Evolutionary conservation across 2,888 invertebrate genomes (phyloP), one percentile per base, ranked within the genome.

Genomic region (Nasonia oneida): DNA sequence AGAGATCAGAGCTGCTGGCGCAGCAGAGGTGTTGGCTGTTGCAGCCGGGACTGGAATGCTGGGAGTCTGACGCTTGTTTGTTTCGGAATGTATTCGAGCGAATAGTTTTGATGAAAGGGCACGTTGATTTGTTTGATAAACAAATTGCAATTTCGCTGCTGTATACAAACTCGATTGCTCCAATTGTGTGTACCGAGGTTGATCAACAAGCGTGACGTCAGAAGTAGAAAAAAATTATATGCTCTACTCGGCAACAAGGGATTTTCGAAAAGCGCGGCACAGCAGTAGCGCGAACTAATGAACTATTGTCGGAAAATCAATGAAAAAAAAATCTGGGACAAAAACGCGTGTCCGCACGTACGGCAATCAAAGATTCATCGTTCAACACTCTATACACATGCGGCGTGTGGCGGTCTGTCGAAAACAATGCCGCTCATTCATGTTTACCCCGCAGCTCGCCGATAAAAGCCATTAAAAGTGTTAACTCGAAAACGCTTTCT

Each of bases 1-100:
- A 57, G 53, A 29, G 76, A 57, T 33, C 33, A n/a, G 12, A 15
- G 15, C 1, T 53, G 57, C 37, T 3, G 53, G 5, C 29, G 29
- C 29, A 29, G 29, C 29, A 10, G 37, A 37, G 61, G 53, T 23
- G 14, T n/a, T 42, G 74, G 29, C 12, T n/a, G 14, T 14, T 29
- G 2, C 57, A 2, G 57, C 6, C 1, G 8, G 57, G 8, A 47
- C 47, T 47, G 23, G 57, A 61, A 61, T 61, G 57, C 57, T 23
- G n/a, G n/a, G n/a, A 23, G 57, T 23, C 47, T 47, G 29, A 29
- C 29, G 57, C 57, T 61, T 61, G 57, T 61, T 61, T 10, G 57
- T 61, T 61, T n/a, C 57, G n/a, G 57, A 23, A 61, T 61, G 57
- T 61, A 61, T 61, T 61, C 57, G 57, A 23, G n/a, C 23, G n/a